phyloP scores from a whole-genome alignment of 1,140 invertebrate species.

The Drosophila saltans region DNA sequence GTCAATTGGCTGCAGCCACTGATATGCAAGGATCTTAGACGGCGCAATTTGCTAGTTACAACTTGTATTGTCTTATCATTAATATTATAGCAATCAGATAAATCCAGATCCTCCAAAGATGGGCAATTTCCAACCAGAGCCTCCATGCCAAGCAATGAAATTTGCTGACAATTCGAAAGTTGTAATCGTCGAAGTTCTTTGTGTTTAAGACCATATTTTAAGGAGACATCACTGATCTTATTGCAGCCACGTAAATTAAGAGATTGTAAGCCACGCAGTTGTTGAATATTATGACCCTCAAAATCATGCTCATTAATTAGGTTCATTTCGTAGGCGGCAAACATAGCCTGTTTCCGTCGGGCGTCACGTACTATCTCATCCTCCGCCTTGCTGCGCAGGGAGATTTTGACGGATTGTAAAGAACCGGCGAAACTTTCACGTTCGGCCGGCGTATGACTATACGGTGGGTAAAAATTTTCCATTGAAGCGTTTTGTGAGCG shows the following conservation, averaged over 20 bases:
- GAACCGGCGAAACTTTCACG: constrained; percentile 39
- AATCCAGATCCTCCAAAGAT: constrained; percentile 87
- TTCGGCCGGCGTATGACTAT: constrained; percentile 57
- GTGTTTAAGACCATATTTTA: constrained; percentile 88
- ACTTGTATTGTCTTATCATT: constrained; percentile 87
- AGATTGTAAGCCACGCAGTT: constrained; percentile 85
- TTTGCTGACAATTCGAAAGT: constrained; percentile 88
- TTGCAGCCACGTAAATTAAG: constrained; percentile 88
- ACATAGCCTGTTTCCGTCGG: constrained; percentile 86
- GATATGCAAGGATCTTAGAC: constrained; percentile 87
- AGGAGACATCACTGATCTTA: constrained; percentile 88
- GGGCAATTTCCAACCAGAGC: constrained; percentile 87
- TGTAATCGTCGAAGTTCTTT: constrained; percentile 84
- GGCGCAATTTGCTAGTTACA: constrained; percentile 85
- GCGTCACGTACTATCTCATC: constrained; percentile 88
- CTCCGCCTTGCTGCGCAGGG: constrained; percentile 87
- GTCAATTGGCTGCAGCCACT: constrained; percentile 88
- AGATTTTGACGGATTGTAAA: constrained; percentile 84
- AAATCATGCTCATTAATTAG: constrained; percentile 83
- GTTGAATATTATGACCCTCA: constrained; percentile 85
- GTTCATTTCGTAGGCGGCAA: constrained; percentile 86
- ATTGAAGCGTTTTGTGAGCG: constrained; percentile 39
- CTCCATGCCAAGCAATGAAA: constrained; percentile 87
- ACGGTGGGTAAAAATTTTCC: constrained; percentile 62
- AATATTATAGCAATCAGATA: constrained; percentile 87